Evolutionary conservation across 2,888 invertebrate genomes (phyloP), one percentile per base, ranked within the genome.

Genomic region (Ceramica pisi): DNA sequence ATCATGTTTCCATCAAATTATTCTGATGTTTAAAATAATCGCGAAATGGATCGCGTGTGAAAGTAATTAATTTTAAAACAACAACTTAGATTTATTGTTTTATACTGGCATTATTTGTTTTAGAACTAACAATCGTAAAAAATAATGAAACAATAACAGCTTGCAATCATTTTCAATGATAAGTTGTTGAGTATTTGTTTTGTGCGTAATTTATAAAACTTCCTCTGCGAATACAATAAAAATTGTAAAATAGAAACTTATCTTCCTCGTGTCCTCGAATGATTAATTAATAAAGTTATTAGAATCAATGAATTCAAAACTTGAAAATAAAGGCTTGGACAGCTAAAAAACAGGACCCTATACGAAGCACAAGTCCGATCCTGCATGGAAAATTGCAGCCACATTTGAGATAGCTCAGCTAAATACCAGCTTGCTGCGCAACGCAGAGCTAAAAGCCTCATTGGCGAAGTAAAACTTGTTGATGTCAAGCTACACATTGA

Each of bases 11-110:
- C 60, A 61, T 77, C 31, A 69, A 77, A 68, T 61, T 4, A 57
- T 69, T 44, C 14, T 9, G 4, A 56, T 78, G 64, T 61, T 59
- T 23, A 41, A 64, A 48, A 56, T 51, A 61, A 78, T 78, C 82
- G n/a, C 35, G 26, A 69, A 57, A 64, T 68, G 19, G 26, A 78
- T 81, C 77, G 69, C 77, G 71, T 78, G 77, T 53, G 77, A 78
- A 81, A 77, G 46, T 59, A 68, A 62, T 75, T 60, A 64, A 12
- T 7, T 57, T 9, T 14, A 57, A 26, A 50, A 38, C 56, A 59
- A 57, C 35, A 56, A 44, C 44, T 48, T 12, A 14, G 19, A 19
- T 51, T 57, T 74, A 38, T 57, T 26, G 48, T 61, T 44, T 44
- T 7, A 21, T 12, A 56, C 1, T 10, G 63, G 19, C 6, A 35